These are phyloP conservation scores for Andrena haemorrhoa DNA, from an alignment of 2,888 invertebrate species.

Conservation along the genomic window DNA sequence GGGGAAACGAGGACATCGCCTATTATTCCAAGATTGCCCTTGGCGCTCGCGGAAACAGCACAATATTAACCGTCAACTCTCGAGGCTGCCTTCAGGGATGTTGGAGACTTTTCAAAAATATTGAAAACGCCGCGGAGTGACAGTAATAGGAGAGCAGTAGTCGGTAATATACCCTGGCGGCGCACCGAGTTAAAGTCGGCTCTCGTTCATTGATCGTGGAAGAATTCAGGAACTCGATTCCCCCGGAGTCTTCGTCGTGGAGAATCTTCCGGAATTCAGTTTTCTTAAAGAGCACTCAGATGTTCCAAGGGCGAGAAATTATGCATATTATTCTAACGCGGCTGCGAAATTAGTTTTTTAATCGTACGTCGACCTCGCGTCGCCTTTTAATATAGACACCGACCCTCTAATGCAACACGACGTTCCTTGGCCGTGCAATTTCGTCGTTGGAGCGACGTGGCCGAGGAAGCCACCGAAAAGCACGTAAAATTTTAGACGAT, in stretches of 20 bases:
- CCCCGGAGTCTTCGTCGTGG: background rate
- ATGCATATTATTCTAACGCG: background rate
- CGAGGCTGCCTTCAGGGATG: constrained; percentile 4
- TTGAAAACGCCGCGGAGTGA: constrained; percentile 13
- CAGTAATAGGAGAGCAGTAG: background rate
- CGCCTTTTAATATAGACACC: constrained; percentile 24
- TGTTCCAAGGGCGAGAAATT: background rate
- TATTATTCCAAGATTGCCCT: constrained; percentile 59
- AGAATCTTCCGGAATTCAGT: background rate
- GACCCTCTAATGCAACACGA: constrained; percentile 3
- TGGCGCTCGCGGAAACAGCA: constrained; percentile 46
- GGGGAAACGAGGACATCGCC: constrained; percentile 47
- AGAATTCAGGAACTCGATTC: background rate
- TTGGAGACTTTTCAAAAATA: constrained; percentile 31
- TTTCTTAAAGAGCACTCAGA: background rate
- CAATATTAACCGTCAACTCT: constrained; percentile 52
- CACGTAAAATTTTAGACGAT: constrained; percentile 49
- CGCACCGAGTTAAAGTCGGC: background rate
- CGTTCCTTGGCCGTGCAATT: background rate
- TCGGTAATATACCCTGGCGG: background rate
- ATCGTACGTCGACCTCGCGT: background rate
- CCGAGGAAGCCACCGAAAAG: constrained; percentile 36
- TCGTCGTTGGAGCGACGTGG: background rate
- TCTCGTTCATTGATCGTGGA: background rate
- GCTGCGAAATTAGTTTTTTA: constrained; percentile 14